Conservation (phyloP, 2,888 invertebrate species). For the Dichetophora obliterata region DNA sequence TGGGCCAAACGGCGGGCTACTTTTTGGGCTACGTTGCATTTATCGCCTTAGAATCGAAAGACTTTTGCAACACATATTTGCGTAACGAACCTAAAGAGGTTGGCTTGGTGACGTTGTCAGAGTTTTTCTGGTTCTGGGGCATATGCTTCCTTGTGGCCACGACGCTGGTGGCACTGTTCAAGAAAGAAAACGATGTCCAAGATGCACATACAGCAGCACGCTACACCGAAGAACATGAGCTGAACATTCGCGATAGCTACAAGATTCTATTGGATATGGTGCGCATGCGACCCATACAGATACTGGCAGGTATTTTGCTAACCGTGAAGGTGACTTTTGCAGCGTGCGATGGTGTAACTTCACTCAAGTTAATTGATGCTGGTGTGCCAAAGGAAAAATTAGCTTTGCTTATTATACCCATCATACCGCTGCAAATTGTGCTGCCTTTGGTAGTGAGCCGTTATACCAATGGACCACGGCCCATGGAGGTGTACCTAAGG, state of each 20-base stretch:
- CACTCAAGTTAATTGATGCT: constrained; percentile 93
- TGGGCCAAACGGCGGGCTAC: constrained; percentile 98
- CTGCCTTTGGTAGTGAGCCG: constrained; percentile 83
- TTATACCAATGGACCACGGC: constrained; percentile 89
- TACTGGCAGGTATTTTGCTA: constrained; percentile 83
- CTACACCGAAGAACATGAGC: constrained; percentile 67
- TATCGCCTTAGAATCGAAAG: constrained; percentile 93
- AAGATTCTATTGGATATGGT: constrained; percentile 85
- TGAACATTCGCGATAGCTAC: constrained; percentile 80
- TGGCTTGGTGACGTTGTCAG: constrained; percentile 81
- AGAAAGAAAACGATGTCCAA: constrained; percentile 78
- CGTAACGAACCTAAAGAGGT: constrained; percentile 78
- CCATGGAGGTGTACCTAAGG: constrained; percentile 88
- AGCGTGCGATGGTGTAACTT: constrained; percentile 94
- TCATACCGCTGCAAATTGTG: constrained; percentile 94
- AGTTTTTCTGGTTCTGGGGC: constrained; percentile 96
- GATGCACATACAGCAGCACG: constrained; percentile 63
- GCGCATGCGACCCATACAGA: constrained; percentile 84
- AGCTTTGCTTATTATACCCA: constrained; percentile 91
- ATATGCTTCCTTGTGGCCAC: constrained; percentile 91
- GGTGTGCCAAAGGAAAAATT: constrained; percentile 96
- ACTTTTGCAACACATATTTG: constrained; percentile 95
- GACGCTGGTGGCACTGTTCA: constrained; percentile 89
- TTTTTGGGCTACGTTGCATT: constrained; percentile 97
- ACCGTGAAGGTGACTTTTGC: constrained; percentile 96